Evolutionary conservation across 2,888 invertebrate species (phyloP).

Genomic region (Clivina fossor): DNA sequence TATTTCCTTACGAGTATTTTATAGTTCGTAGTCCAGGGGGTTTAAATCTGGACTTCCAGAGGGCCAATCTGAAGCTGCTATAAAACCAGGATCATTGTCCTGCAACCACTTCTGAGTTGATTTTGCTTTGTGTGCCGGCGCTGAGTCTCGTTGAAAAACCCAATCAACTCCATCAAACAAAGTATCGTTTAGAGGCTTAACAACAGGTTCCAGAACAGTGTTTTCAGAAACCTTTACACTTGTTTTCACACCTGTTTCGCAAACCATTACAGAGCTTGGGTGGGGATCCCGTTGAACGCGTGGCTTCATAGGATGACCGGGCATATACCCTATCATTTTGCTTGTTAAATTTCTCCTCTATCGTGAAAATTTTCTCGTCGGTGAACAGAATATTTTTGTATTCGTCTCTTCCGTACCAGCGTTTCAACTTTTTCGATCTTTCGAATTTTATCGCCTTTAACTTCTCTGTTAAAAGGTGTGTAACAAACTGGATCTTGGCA

Average conservation of each 20-base stretch:
- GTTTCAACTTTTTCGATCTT: too few species aligned
- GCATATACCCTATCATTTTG: too few species aligned
- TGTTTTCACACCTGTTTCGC: conserved; percentile 38
- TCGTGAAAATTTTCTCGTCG: too few species aligned
- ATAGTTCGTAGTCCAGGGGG: conserved; percentile 10
- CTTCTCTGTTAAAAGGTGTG: too few species aligned
- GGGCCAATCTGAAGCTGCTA: conserved; percentile 33
- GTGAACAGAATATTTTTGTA: too few species aligned
- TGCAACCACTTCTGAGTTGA: conserved; percentile 36
- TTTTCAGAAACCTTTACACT: conserved; percentile 35
- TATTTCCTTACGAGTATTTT: conserved; percentile 2
- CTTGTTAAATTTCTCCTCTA: too few species aligned
- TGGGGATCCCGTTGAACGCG: too few species aligned
- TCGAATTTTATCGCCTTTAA: too few species aligned
- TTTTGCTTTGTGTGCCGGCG: conserved; percentile 38
- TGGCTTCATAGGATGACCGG: too few species aligned
- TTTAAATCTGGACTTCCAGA: conserved; percentile 14
- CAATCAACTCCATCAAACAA: conserved; percentile 27
- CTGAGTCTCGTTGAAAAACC: conserved; percentile 39
- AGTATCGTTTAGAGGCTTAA: conserved; percentile 35
- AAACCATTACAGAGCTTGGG: too few species aligned
- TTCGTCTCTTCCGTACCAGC: too few species aligned
- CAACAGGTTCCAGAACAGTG: conserved; percentile 35
- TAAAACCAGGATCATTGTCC: conserved; percentile 36
- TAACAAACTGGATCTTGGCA: too few species aligned